Percentiles rank a stretch among this genome's conserved stretches.
Evolutionary conservation across 2,888 invertebrate genomes (phyloP).

Genomic region (Thecocarcelia acutangulata): DNA sequence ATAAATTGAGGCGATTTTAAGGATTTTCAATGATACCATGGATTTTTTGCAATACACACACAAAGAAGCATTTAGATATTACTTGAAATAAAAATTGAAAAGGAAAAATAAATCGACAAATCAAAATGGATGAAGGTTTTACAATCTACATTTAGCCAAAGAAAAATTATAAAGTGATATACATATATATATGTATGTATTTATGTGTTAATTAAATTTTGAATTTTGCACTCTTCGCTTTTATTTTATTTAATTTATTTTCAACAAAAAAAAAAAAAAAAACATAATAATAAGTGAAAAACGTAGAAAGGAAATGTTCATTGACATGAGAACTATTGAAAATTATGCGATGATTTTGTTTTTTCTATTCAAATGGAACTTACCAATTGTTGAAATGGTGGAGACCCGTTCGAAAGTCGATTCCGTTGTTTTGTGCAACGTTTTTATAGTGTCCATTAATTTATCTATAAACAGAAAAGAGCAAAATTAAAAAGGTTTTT

Average conservation of each 20-base stretch:
- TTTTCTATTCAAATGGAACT: slow-evolving; percentile 68
- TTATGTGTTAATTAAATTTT: not conserved
- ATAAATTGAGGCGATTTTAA: not conserved
- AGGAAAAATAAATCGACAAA: slow-evolving; percentile 56
- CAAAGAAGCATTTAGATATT: slow-evolving; percentile 76
- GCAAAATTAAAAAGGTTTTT: not conserved
- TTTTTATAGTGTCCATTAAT: slow-evolving; percentile 76
- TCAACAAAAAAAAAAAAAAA: slow-evolving; percentile 43
- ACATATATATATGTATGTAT: slow-evolving; percentile 37
- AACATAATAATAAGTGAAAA: slow-evolving; percentile 69
- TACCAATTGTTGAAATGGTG: slow-evolving; percentile 78
- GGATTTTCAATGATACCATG: slow-evolving; percentile 52
- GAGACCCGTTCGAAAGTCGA: slow-evolving; percentile 77
- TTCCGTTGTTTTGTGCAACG: slow-evolving; percentile 77
- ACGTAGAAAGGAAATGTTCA: slow-evolving; percentile 61
- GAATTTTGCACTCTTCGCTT: slow-evolving; percentile 24
- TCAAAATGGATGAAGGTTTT: slow-evolving; percentile 31
- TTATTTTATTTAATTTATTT: slow-evolving; percentile 35
- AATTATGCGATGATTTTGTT: not conserved
- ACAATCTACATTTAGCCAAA: slow-evolving; percentile 69
- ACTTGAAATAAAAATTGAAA: slow-evolving; percentile 63
- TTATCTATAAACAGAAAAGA: slow-evolving; percentile 72
- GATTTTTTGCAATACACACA: slow-evolving; percentile 62
- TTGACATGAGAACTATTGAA: not conserved
- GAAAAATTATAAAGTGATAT: slow-evolving; percentile 63